A percentile compares a stretch with the other conserved stretches of the same genome.
These are phyloP conservation scores for Criorhina ranunculi DNA, from an alignment of 2,888 invertebrate species.

Conservation along the genomic window DNA sequence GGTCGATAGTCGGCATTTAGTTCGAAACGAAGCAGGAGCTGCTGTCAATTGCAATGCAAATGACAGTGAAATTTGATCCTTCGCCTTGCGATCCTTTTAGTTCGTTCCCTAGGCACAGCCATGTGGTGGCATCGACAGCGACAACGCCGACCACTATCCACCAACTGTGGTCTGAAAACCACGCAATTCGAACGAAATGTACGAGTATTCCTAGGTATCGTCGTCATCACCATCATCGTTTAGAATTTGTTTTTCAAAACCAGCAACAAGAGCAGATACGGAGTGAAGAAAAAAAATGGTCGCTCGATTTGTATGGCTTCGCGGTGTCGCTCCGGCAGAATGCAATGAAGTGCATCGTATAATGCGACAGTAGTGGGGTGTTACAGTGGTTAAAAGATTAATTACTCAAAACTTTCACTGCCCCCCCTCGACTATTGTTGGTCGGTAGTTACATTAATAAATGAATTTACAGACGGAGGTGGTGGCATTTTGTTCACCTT, in stretches of 20 bases:
- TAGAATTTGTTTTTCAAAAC: constrained; percentile 48
- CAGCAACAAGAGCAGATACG: constrained; percentile 38
- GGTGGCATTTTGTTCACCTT: constrained; percentile 38
- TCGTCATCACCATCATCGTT: constrained; percentile 36
- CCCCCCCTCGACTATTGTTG: neutral
- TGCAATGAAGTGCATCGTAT: constrained; percentile 71
- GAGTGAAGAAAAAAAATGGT: constrained; percentile 13
- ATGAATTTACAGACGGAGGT: constrained; percentile 3
- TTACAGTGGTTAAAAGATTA: constrained; percentile 74
- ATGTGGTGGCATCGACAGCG: constrained; percentile 38
- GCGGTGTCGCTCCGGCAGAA: constrained; percentile 61
- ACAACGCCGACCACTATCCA: constrained; percentile 46
- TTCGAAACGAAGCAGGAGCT: constrained; percentile 41
- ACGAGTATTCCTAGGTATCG: constrained; percentile 49
- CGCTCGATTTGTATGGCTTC: constrained; percentile 66
- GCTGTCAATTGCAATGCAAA: constrained; percentile 71
- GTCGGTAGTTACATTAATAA: constrained; percentile 29
- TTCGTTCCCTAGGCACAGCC: constrained; percentile 23
- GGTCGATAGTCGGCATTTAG: constrained; percentile 25
- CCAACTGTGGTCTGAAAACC: constrained; percentile 68
- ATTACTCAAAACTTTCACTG: constrained; percentile 73
- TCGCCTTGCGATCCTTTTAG: constrained; percentile 53
- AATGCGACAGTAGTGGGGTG: constrained; percentile 67
- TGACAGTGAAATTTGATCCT: constrained; percentile 71
- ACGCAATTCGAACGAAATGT: constrained; percentile 68